Evolutionary conservation across 2,888 invertebrate genomes (phyloP).

Genomic region (Nasonia oneida): DNA sequence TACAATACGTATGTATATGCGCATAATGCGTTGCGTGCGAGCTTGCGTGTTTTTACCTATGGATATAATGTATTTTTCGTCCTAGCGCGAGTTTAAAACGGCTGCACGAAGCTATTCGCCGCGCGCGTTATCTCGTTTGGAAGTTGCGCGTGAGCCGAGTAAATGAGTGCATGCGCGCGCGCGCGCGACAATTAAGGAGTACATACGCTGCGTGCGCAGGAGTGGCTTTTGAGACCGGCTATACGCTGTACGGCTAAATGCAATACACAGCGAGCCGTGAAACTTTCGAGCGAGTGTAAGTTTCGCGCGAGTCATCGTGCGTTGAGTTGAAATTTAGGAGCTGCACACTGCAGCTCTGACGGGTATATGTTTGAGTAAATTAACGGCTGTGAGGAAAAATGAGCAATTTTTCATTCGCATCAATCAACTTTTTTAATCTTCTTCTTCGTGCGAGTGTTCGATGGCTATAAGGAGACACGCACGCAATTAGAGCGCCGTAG

Average conservation of each 20-base stretch:
- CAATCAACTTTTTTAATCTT: too few relatives aligned
- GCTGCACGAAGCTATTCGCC: background rate
- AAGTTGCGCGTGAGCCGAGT: background rate
- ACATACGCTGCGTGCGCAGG: background rate
- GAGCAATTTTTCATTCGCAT: too few relatives aligned
- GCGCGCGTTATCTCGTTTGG: background rate
- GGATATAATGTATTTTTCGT: background rate
- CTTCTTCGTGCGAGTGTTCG: too few relatives aligned
- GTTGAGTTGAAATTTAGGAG: background rate
- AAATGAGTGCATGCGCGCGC: background rate
- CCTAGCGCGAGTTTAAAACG: background rate
- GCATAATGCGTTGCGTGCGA: background rate
- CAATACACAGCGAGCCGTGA: background rate
- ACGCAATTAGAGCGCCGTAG: conserved; percentile 22
- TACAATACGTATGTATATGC: background rate
- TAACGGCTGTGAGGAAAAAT: too few relatives aligned
- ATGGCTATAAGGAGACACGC: background rate
- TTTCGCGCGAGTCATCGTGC: background rate
- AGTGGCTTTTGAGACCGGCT: background rate
- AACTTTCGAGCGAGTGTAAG: background rate
- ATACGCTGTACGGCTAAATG: background rate
- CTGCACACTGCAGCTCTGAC: background rate
- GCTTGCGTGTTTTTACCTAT: background rate
- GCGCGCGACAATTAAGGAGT: background rate
- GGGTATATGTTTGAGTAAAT: background rate